Evolutionary conservation across 2,888 invertebrate species (phyloP).

Genomic region (Autographa pulchrina): DNA sequence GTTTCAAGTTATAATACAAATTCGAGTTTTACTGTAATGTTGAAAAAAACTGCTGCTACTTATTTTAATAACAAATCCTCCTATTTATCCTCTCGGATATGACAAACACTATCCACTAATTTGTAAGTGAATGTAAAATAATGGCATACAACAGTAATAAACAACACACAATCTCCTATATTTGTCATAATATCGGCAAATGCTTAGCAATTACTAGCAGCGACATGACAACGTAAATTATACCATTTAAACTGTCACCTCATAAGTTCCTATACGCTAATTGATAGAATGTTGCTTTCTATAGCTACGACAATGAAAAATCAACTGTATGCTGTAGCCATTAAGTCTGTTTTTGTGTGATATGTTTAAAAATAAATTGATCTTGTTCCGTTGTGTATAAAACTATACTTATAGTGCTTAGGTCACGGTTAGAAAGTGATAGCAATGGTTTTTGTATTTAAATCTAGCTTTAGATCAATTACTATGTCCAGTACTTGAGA

Average conservation of each 20-base stretch:
- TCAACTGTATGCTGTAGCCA: slow-evolving; percentile 6
- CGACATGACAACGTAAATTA: slow-evolving; percentile 32
- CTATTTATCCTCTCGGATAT: no score
- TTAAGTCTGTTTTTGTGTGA: slow-evolving; percentile 22
- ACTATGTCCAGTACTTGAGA: not conserved
- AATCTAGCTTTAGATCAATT: not conserved
- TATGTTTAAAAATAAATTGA: not conserved
- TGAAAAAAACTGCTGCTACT: no score
- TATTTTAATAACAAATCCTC: no score
- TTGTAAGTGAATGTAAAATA: not conserved
- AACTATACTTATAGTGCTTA: not conserved
- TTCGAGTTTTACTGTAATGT: no score
- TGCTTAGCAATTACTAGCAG: slow-evolving; percentile 27
- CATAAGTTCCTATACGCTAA: slow-evolving; percentile 42
- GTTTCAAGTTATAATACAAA: no score
- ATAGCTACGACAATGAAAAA: not conserved
- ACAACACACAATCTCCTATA: slow-evolving; percentile 18
- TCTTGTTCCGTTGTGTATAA: not conserved
- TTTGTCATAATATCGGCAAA: slow-evolving; percentile 22
- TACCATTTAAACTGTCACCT: slow-evolving; percentile 44
- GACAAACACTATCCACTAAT: not conserved
- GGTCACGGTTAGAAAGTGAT: slow-evolving; percentile 13
- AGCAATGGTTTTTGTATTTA: slow-evolving; percentile 1
- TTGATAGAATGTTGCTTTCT: slow-evolving; percentile 36
- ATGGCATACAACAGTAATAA: not conserved